phyloP scores from a whole-genome alignment of 1,140 invertebrate genomes.

The Capitella teleta region DNA sequence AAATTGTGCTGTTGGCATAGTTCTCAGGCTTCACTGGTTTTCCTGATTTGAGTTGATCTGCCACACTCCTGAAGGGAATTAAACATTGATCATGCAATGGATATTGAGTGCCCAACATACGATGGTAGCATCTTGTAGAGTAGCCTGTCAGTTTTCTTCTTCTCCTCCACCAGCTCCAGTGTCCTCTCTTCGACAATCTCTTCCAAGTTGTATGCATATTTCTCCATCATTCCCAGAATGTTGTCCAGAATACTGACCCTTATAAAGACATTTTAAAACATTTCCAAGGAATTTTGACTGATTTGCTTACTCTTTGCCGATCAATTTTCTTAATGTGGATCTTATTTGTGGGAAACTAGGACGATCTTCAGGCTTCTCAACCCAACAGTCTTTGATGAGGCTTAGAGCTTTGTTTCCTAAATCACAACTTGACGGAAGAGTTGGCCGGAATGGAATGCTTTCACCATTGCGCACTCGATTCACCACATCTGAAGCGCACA shows the following conservation, averaged over 20 bases:
- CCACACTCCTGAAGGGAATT: constrained; percentile 55
- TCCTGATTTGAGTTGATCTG: constrained; percentile 72
- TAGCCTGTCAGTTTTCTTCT: constrained; percentile 79
- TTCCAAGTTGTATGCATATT: constrained; percentile 82
- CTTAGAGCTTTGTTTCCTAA: constrained; percentile 8
- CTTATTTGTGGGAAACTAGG: not conserved
- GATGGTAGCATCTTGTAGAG: constrained; percentile 77
- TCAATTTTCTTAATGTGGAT: not conserved
- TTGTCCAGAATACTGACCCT: constrained; percentile 86
- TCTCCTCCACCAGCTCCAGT: constrained; percentile 75
- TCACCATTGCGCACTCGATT: constrained; percentile 10
- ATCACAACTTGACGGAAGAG: constrained; percentile 3
- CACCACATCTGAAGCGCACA: constrained; percentile 6
- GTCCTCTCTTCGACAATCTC: constrained; percentile 74
- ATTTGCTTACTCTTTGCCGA: not conserved
- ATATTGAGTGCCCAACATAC: constrained; percentile 42
- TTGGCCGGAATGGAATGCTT: constrained; percentile 8
- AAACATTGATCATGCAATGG: constrained; percentile 2
- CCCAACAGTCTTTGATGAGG: constrained; percentile 14
- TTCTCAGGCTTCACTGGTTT: constrained; percentile 72
- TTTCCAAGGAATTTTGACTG: too few species aligned
- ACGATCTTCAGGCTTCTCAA: not conserved
- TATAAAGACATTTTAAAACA: too few species aligned
- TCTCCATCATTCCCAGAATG: constrained; percentile 86
- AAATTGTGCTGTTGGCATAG: constrained; percentile 75